These are phyloP conservation scores for Caenorhabditis angaria DNA, from an alignment of 2,888 invertebrate species.

Conservation along the genomic window DNA sequence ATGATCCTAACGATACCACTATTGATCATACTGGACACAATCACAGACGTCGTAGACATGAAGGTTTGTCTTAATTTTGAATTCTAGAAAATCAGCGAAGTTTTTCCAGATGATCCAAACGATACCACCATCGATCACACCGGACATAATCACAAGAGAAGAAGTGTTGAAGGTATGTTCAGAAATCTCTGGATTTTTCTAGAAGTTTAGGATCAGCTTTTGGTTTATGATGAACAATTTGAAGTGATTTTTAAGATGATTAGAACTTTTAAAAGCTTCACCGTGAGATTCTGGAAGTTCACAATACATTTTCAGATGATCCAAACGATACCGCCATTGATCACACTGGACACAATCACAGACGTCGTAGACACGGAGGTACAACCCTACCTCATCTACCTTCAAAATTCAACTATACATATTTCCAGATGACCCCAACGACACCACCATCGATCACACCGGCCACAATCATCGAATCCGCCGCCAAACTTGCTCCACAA, in stretches of 20 bases:
- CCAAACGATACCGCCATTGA: conserved; percentile 47
- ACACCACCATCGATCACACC: conserved; percentile 33
- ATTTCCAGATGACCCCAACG: conserved; percentile 41
- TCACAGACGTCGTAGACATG: conserved; percentile 34
- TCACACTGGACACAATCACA: conserved; percentile 48
- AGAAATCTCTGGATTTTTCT: not conserved
- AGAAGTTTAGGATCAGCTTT: no score
- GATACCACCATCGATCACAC: conserved; percentile 46
- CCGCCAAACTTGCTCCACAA: conserved; percentile 37
- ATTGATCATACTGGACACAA: conserved; percentile 49
- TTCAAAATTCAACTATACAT: no score
- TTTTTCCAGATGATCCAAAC: conserved; percentile 33
- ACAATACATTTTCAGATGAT: conserved; percentile 30
- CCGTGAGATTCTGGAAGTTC: no score
- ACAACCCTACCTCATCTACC: not conserved
- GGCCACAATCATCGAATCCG: conserved; percentile 29
- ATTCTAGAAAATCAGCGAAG: no score
- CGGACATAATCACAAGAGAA: conserved; percentile 39
- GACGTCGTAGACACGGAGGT: conserved; percentile 28
- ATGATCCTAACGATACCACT: conserved; percentile 49
- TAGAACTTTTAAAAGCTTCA: no score
- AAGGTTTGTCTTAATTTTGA: no score
- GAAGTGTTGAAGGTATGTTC: conserved; percentile 15
- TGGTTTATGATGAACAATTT: no score
- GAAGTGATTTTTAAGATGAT: no score